phyloP scores from a whole-genome alignment of 2,888 invertebrate species.

The Drosophila limbata region DNA sequence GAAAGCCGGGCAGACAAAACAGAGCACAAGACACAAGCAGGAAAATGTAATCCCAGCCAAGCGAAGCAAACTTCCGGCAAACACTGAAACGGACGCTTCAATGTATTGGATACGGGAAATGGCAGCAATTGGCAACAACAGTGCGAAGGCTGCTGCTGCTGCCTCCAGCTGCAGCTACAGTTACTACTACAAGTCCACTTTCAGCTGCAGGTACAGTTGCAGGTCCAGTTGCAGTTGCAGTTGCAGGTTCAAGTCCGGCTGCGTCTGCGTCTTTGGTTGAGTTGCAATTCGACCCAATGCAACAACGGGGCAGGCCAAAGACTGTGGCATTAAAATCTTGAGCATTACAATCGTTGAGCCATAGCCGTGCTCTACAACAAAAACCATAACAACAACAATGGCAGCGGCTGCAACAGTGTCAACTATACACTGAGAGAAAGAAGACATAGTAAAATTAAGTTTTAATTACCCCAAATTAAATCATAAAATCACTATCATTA shows the following conservation, averaged over 20 bases:
- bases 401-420: constrained; percentile 40
- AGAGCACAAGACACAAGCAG: constrained; percentile 65
- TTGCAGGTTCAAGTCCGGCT: constrained; percentile 15
- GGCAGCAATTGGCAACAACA: constrained; percentile 75
- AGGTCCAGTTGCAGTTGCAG: constrained; percentile 25
- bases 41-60: constrained; percentile 80
- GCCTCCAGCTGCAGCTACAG: not conserved
- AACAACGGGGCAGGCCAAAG: constrained; percentile 10
- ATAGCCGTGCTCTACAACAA: constrained; percentile 42
- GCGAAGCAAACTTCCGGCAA: constrained; percentile 79
- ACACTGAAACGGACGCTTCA: constrained; percentile 77
- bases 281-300: constrained; percentile 31
- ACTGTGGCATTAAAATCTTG: constrained; percentile 55
- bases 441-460: not conserved
- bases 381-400: constrained; percentile 10
- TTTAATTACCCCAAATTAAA: not conserved
- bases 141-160: constrained; percentile 32
- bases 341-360: constrained; percentile 66
- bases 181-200: constrained; percentile 2
- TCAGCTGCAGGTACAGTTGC: constrained; percentile 17
- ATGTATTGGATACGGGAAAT: constrained; percentile 78
- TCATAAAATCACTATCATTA: no score
- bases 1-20: constrained; percentile 42
- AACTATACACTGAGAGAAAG: constrained; percentile 17
- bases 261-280: constrained; percentile 30